These are phyloP conservation scores for Tortricodes alternella DNA, from an alignment of 2,888 invertebrate genomes.

Conservation along the genomic window DNA sequence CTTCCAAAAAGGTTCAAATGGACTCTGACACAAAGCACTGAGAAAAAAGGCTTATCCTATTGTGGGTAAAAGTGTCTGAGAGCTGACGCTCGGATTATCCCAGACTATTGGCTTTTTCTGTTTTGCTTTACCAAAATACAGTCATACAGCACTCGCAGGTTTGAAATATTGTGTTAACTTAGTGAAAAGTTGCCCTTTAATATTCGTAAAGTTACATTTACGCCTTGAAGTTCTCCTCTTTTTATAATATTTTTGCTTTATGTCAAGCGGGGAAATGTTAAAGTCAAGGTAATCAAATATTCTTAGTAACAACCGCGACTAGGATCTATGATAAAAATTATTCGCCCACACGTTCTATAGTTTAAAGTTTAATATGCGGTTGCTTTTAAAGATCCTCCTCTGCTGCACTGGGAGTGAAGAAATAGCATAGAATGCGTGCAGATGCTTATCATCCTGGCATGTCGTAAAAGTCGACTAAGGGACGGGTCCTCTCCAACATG, in stretches of 20 bases:
- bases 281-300: background rate
- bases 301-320: no score
- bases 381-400: no score
- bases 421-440: no score
- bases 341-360: no score
- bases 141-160: background rate
- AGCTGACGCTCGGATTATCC: slow-evolving; percentile 9
- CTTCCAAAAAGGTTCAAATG: slow-evolving; percentile 6
- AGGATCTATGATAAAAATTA: no score
- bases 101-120: background rate
- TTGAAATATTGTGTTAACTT: background rate
- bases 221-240: background rate
- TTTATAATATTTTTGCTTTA: slow-evolving; percentile 4
- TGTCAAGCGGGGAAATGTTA: background rate
- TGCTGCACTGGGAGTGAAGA: no score
- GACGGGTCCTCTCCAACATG: no score
- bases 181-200: background rate
- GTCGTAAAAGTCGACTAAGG: no score
- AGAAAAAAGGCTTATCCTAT: background rate
- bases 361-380: no score
- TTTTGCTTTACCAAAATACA: background rate
- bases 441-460: no score
- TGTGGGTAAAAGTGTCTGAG: background rate
- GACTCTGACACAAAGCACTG: slow-evolving; percentile 1
- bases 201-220: background rate